Base-by-base conservation (phyloP, 2,113 vertebrate species). In the Micromys minutus region DNA sequence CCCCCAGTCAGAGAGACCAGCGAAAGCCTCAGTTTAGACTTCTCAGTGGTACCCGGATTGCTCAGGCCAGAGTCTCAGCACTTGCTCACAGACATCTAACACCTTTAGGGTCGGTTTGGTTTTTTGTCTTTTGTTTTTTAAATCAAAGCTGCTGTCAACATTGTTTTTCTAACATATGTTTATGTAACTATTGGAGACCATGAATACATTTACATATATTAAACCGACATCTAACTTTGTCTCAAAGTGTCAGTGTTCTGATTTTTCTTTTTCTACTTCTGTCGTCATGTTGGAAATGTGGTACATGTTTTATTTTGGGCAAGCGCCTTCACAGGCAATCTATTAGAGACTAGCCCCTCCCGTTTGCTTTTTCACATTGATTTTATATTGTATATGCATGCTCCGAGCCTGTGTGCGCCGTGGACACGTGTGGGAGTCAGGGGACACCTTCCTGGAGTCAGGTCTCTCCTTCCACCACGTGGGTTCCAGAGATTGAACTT, bases 201-300 rank as follows among this genome's bases (percentile, higher is more conserved):
- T 45, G 91, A 85, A 94, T 95, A 88, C 45, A 86, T 92, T 96
- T 88, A 77, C 59, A 90, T 80, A 29, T 90, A 71, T 93, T 79
- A 89, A 87, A 61, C 50, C 67, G 47, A 77, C 83, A 65, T 65
- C 76, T 55, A 84, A 67, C 79, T 69, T 67, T 50, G 47, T 29
- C 29, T 75, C 36, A 52, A 55, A 55, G 59, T 22, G 45, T 63
- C 79, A 87, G 39, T 59, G 7, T 36, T 85, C 94, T 92, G 36
- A 17, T 81, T 95, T 92, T 92, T 84, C 87, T 80, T 92, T 90
- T 91, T 71, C 75, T 87, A 86, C 52, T 83, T 79, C 77, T 50
- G 42, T 42, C 47, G 55, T 79, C 92, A 47, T 19, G 77, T 89
- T 55, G 47, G n/a, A 79, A 89, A 79, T 85, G 61, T 81, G 76